These are phyloP conservation scores for Leptothorax acervorum DNA, from an alignment of 2,888 invertebrate genomes.

Conservation along the genomic window DNA sequence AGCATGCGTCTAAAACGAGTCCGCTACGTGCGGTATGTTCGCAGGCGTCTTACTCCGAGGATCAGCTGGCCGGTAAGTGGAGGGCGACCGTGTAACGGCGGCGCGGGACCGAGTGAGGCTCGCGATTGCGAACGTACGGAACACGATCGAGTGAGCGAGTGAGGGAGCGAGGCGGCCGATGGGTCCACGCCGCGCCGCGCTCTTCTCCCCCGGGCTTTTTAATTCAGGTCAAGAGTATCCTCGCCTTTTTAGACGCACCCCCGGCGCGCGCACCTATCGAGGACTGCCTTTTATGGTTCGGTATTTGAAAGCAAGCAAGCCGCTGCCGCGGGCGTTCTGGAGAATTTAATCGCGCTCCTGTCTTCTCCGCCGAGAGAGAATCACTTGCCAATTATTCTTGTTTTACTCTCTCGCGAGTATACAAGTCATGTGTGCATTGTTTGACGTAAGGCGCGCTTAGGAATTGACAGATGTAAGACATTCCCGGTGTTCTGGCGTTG, in stretches of 20 bases:
- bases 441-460: not conserved
- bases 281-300: slow-evolving; percentile 82
- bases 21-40: slow-evolving; percentile 74
- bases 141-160: slow-evolving; percentile 76
- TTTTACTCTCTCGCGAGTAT: slow-evolving; percentile 33
- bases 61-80: slow-evolving; percentile 96
- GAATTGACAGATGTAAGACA: not conserved
- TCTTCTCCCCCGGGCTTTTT: slow-evolving; percentile 76
- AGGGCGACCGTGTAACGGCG: slow-evolving; percentile 71
- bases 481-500: not conserved
- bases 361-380: not conserved
- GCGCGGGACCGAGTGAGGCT: slow-evolving; percentile 80
- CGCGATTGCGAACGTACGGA: slow-evolving; percentile 65
- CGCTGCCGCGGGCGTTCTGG: not conserved
- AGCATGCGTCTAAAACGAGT: slow-evolving; percentile 45
- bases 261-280: slow-evolving; percentile 66
- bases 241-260: slow-evolving; percentile 83
- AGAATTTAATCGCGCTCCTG: slow-evolving; percentile 22
- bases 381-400: slow-evolving; percentile 49
- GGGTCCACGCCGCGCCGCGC: slow-evolving; percentile 61
- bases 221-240: slow-evolving; percentile 84
- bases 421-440: not conserved
- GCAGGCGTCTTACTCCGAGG: slow-evolving; percentile 95
- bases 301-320: slow-evolving; percentile 78
- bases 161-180: slow-evolving; percentile 76